phyloP scores from a whole-genome alignment of 2,797 vertebrate genomes.

The Perodicticus potto region DNA sequence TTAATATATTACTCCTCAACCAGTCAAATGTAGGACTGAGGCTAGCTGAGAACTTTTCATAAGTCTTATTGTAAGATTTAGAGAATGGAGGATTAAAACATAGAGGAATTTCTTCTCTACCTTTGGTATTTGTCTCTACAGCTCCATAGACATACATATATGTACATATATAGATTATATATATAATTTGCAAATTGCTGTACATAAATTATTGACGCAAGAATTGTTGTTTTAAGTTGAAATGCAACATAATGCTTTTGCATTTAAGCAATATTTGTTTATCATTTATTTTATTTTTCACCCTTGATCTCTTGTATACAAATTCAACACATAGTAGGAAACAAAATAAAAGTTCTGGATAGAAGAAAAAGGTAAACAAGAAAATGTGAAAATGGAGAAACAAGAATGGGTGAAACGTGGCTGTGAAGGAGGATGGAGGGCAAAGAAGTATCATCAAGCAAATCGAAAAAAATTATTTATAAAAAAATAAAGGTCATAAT shows the following conservation, averaged over 20 bases:
- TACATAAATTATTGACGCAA: background rate
- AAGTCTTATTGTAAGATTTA: background rate
- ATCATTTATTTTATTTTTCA: background rate
- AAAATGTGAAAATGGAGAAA: background rate
- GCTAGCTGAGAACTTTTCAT: background rate
- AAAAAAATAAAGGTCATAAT: background rate
- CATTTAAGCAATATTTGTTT: background rate
- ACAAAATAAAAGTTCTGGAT: background rate
- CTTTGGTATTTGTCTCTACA: background rate
- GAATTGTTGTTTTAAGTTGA: background rate
- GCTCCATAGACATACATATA: background rate
- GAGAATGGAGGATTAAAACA: background rate
- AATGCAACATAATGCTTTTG: background rate
- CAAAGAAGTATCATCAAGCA: background rate
- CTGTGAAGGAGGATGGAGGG: accelerated
- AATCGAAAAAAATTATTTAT: background rate
- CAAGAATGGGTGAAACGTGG: background rate
- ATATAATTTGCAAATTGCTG: background rate
- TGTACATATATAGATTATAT: background rate
- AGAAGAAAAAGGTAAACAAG: background rate
- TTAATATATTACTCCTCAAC: background rate
- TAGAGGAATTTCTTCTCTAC: background rate
- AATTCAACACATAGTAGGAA: background rate
- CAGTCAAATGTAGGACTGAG: background rate
- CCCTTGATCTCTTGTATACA: background rate